These are phyloP conservation scores for Pangasius krempfi DNA, from an alignment of 2,797 vertebrate species.

Conservation along the genomic window DNA sequence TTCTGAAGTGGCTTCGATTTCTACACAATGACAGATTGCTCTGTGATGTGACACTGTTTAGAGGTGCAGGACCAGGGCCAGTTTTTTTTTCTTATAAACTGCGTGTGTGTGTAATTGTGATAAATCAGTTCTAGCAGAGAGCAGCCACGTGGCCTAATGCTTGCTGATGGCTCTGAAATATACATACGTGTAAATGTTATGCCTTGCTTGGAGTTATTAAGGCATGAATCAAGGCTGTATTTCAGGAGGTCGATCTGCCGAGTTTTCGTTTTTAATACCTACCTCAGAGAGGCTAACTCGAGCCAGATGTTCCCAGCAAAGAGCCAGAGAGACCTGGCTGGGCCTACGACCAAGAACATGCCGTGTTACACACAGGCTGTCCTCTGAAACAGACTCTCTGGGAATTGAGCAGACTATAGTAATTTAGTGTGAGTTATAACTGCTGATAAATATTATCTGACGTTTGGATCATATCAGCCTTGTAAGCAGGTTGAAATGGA, in stretches of 20 bases:
- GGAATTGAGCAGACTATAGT: slow-evolving; percentile 42
- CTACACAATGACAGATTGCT: slow-evolving; percentile 5
- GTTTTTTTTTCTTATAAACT: slow-evolving; percentile 22
- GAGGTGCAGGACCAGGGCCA: slow-evolving; percentile 30
- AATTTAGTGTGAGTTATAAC: slow-evolving; percentile 38
- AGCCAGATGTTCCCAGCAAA: slow-evolving; percentile 71
- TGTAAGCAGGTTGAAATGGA: slow-evolving; percentile 3
- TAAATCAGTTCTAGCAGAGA: slow-evolving; percentile 39
- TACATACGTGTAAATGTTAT: slow-evolving; percentile 73
- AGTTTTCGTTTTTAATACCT: slow-evolving; percentile 75
- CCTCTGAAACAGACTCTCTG: slow-evolving; percentile 32
- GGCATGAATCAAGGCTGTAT: slow-evolving; percentile 74
- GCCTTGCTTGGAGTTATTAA: slow-evolving; percentile 78
- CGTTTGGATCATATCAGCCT: slow-evolving; percentile 13
- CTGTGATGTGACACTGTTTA: slow-evolving; percentile 36
- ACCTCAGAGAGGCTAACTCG: slow-evolving; percentile 75
- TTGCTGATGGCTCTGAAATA: slow-evolving; percentile 64
- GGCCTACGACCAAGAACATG: slow-evolving; percentile 42
- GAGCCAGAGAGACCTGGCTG: slow-evolving; percentile 37
- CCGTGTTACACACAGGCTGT: slow-evolving; percentile 20
- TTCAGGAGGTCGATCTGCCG: slow-evolving; percentile 67
- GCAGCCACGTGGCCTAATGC: slow-evolving; percentile 41
- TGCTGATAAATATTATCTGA: slow-evolving; percentile 36
- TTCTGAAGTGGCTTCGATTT: not conserved
- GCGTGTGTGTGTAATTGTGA: slow-evolving; percentile 34